Conservation (phyloP, 2,888 invertebrate genomes). For the Scaeva pyrastri region DNA sequence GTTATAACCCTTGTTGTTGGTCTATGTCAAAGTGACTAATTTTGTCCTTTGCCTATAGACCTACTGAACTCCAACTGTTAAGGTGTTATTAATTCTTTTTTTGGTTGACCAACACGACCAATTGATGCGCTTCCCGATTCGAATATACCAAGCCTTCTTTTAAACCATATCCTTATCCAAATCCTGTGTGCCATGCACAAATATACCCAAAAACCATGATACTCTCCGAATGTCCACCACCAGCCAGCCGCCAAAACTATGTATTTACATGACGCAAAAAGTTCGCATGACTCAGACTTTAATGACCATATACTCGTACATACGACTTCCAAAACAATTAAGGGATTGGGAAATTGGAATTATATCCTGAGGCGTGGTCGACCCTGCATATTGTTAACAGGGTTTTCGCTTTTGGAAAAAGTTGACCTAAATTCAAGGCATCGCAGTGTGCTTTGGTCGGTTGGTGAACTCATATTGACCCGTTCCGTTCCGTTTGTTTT, state of each 20-base stretch:
- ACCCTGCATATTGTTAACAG: slow-evolving; percentile 30
- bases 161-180: background rate
- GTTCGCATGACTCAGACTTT: slow-evolving; percentile 57
- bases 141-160: slow-evolving; percentile 44
- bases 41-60: background rate
- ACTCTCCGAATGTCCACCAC: background rate
- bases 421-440: slow-evolving; percentile 42
- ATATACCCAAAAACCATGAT: slow-evolving; percentile 32
- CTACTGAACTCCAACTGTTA: slow-evolving; percentile 26
- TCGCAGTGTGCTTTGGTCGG: background rate
- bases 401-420: background rate
- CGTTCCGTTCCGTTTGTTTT: background rate
- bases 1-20: background rate
- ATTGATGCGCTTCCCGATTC: background rate
- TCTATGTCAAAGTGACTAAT: slow-evolving; percentile 29
- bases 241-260: background rate
- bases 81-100: slow-evolving; percentile 14
- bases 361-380: slow-evolving; percentile 76
- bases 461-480: slow-evolving; percentile 40
- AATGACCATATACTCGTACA: slow-evolving; percentile 13
- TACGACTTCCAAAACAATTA: slow-evolving; percentile 51
- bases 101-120: background rate
- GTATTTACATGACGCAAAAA: slow-evolving; percentile 17
- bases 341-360: slow-evolving; percentile 60
- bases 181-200: background rate